Evolutionary conservation across 2,888 invertebrate species (phyloP), one percentile per base, ranked within the genome.

Genomic region (Podotricha telesiphe): DNA sequence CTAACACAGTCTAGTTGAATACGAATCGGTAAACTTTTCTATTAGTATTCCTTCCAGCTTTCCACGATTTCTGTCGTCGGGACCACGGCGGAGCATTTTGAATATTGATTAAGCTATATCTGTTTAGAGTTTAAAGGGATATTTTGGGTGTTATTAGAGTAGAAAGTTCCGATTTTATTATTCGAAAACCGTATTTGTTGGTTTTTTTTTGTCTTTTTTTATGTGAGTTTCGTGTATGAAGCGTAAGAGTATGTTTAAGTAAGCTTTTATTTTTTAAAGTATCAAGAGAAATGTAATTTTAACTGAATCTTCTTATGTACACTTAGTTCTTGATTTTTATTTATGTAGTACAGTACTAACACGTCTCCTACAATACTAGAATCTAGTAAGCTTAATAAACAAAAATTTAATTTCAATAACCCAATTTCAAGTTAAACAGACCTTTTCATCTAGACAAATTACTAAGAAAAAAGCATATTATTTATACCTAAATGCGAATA

Each of bases 51-150:
- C 75, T 75, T 72, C 75, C 84, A 80, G 78, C 80, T 78, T 76
- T 80, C 82, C 91, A 91, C 91, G 90, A 90, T 91, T 89, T 89
- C 90, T 89, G 87, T 86, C 83, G 85, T 83, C 86, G 83, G 82
- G 84, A 81, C 86, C 81, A 79, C 76, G 84, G 79, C 79, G 79
- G 81, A 81, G 80, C 86, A 81, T 86, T 86, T 88, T 86, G 90
- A 89, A 92, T 92, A 91, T 89, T 91, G 89, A 92, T 90, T 83
- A 85, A 67, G 65, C 71, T 73, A 73, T 74, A 78, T 76, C 73
- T 74, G 53, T 28, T 28, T 28, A 4, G 17, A 28, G 51, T 64
- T 65, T 69, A 73, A 74, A 76, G 74, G 76, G 78, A 76, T 79
- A 78, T 82, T 77, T 75, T 70, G 61, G 67, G 65, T 68, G 72